These are phyloP conservation scores for Augochlora pura DNA, from an alignment of 1,140 invertebrate species.

Conservation along the genomic window DNA sequence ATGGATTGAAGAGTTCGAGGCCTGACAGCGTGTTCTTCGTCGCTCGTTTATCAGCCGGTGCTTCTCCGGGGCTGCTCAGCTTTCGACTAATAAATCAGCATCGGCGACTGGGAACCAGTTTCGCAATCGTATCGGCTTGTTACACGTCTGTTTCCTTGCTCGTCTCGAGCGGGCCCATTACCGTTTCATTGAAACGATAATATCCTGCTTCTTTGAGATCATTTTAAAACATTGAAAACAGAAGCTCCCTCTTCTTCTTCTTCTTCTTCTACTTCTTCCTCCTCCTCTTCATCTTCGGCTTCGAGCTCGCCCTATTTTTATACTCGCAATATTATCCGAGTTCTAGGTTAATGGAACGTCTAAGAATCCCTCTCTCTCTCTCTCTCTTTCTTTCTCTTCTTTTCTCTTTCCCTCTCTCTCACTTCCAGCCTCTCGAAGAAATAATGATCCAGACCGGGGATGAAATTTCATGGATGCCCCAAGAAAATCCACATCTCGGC, in stretches of 20 bases:
- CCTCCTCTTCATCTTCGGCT: too few species aligned
- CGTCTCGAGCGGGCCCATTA: background rate
- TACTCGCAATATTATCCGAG: background rate
- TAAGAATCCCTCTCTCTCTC: too few species aligned
- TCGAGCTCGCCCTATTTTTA: background rate
- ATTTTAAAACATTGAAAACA: background rate
- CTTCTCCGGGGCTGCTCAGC: background rate
- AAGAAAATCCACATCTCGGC: background rate
- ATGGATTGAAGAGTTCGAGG: constrained; percentile 46
- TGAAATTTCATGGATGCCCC: background rate
- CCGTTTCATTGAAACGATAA: background rate
- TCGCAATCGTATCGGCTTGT: constrained; percentile 11
- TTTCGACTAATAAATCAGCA: constrained; percentile 41
- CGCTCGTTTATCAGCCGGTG: constrained; percentile 25
- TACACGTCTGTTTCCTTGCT: background rate
- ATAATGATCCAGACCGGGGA: background rate
- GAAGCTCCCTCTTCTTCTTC: background rate
- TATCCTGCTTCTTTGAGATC: background rate
- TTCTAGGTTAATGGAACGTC: background rate
- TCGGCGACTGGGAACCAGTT: constrained; percentile 29
- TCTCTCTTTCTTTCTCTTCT: too few species aligned
- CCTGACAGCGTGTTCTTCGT: constrained; percentile 33
- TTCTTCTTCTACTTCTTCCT: background rate
- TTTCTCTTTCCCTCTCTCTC: too few species aligned
- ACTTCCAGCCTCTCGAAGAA: background rate